phyloP scores from a whole-genome alignment of 2,113 vertebrate genomes.

The Rhinopomastus cyanomelas region DNA sequence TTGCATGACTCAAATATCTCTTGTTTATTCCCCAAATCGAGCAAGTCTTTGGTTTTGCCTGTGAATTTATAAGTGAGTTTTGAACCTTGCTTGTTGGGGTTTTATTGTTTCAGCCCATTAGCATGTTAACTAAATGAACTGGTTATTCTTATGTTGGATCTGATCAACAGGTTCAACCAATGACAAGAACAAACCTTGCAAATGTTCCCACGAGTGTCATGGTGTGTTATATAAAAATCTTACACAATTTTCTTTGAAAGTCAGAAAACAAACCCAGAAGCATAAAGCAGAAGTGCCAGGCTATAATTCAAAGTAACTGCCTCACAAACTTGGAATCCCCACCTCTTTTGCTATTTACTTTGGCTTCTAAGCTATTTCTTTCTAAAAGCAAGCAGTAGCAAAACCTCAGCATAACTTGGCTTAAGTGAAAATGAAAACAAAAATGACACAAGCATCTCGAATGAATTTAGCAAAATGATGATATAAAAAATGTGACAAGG shows the following conservation, averaged over 20 bases:
- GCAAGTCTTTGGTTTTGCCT: too few species aligned
- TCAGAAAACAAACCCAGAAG: not conserved
- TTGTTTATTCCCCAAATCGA: too few species aligned
- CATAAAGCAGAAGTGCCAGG: rapidly evolving
- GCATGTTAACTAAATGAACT: too few species aligned
- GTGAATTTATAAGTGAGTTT: too few species aligned
- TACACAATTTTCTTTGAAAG: not conserved
- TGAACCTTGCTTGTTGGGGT: too few species aligned
- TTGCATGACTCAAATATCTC: too few species aligned
- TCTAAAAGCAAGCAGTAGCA: not conserved
- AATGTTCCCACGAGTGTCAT: not conserved
- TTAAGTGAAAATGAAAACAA: not conserved
- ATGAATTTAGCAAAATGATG: not conserved
- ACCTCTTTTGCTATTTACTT: not conserved
- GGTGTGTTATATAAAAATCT: not conserved
- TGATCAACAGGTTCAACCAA: too few species aligned
- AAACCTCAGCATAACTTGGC: not conserved
- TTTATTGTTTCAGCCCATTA: too few species aligned
- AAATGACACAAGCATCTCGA: not conserved
- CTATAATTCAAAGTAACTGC: not conserved
- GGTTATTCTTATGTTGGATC: too few species aligned
- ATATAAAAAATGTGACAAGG: not conserved
- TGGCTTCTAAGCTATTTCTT: not conserved
- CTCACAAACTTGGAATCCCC: not conserved
- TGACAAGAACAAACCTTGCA: not conserved